Percentiles rank a stretch among this genome's conserved stretches.
Conservation (phyloP, 2,888 invertebrate species). For the Aleiodes alternator region DNA sequence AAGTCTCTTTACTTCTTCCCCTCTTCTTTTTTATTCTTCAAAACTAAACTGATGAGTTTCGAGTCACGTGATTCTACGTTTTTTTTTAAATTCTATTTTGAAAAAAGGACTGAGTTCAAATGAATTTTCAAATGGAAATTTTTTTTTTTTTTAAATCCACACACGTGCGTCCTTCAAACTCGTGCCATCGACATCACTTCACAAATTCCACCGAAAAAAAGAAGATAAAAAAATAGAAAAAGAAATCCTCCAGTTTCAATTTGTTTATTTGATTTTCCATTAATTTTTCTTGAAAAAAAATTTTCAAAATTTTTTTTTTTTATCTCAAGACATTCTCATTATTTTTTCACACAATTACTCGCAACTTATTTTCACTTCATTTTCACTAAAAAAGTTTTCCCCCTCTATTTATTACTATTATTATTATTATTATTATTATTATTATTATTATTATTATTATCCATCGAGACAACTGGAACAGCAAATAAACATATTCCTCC, state of each 20-base stretch:
- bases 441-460: background rate
- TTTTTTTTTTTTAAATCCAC: background rate
- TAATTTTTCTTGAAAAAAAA: background rate
- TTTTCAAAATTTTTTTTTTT: background rate
- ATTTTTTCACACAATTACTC: background rate
- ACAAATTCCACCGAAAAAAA: background rate
- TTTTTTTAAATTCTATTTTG: too few species aligned
- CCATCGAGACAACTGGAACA: background rate
- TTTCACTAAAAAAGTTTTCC: background rate
- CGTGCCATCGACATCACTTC: background rate
- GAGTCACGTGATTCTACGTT: background rate
- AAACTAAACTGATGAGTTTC: background rate
- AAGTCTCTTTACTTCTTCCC: background rate
- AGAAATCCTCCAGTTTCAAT: background rate
- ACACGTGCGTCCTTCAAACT: background rate
- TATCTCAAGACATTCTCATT: conserved; percentile 19
- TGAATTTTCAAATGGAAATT: background rate
- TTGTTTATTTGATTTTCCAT: background rate
- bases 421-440: background rate
- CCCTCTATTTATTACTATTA: background rate
- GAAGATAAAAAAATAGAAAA: background rate
- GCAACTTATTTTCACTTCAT: conserved; percentile 10
- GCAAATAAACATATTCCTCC: background rate
- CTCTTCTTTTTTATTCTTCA: background rate
- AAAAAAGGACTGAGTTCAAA: background rate